Evolutionary conservation across 2,888 invertebrate genomes (phyloP), one percentile per base, ranked within the genome.

Genomic region (Eupelmus urozonus): DNA sequence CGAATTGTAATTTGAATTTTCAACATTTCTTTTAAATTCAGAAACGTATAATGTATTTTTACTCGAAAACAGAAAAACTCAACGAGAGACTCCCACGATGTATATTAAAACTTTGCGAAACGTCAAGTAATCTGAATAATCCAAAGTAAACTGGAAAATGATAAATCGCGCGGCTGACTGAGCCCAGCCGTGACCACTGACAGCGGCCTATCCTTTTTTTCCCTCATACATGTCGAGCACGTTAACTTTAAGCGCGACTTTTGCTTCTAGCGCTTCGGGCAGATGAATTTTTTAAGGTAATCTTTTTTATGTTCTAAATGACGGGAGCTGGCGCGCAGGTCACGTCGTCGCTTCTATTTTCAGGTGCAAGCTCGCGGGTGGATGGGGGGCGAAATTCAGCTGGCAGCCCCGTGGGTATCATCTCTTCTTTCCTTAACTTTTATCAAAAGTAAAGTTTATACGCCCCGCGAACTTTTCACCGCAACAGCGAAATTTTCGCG

Each of bases 251-350:
- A 34, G n/a, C 34, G 25, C 53, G 53, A 72, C 40, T 53, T 34
- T 34, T 27, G 18, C 42, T n/a, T 20, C n/a, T 34, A 34, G 34
- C 27, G 40, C 60, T 72, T 40, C 16, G 3, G 42, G 13, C 23
- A 2, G 34, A 3, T 53, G 3, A 53, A 75, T 42, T 74, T 25
- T 76, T 25, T 5, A 20, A 27, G 16, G 57, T 67, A 76, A 62
- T 7, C 80, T 67, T 77, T 59, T 76, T 80, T 72, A 63, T n/a
- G 59, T 71, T 76, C 40, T 72, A 72, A 72, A 72, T 72, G 51
- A 72, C 51, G 62, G 29, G 9, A 34, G 9, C 3, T 3, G 34
- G 34, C 3, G 34, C 3, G 34, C 25, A 18, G 62, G 60, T 73
- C 77, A 67, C 65, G 72, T 72, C 66, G 72, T 60, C 60, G 62